These are phyloP conservation scores for Caenorhabditis sulstoni DNA, from an alignment of 2,888 invertebrate genomes.

Conservation along the genomic window DNA sequence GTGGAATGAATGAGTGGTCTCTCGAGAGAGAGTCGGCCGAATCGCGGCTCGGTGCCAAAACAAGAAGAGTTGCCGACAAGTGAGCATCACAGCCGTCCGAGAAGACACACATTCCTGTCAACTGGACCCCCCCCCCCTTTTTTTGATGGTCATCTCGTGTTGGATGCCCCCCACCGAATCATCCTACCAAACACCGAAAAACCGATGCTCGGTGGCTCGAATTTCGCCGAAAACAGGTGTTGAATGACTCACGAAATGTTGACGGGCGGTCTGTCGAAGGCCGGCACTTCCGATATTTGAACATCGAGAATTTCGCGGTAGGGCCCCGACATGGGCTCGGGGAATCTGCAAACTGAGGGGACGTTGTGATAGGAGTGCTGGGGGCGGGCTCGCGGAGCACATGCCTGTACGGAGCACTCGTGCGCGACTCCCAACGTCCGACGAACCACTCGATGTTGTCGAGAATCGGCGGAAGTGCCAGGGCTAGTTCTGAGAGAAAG, in stretches of 20 bases:
- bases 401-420: slow-evolving; percentile 58
- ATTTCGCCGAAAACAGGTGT: not conserved
- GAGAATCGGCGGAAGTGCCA: slow-evolving; percentile 76
- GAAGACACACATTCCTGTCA: too few species aligned
- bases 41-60: not conserved
- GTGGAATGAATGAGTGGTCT: slow-evolving; percentile 28
- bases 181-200: not conserved
- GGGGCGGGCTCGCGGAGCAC: not conserved
- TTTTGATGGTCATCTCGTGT: too few species aligned
- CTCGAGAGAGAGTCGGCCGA: too few species aligned
- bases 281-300: slow-evolving; percentile 73
- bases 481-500: slow-evolving; percentile 64
- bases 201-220: not conserved
- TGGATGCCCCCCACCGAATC: too few species aligned
- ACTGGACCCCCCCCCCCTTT: too few species aligned
- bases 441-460: slow-evolving; percentile 79
- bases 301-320: slow-evolving; percentile 76
- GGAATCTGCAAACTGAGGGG: slow-evolving; percentile 64
- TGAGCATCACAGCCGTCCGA: too few species aligned
- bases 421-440: slow-evolving; percentile 76
- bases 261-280: slow-evolving; percentile 79
- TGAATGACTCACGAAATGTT: slow-evolving; percentile 74
- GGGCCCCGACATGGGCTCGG: slow-evolving; percentile 69
- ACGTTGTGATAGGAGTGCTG: not conserved
- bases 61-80: slow-evolving; percentile 11